phyloP scores from a whole-genome alignment of 2,113 vertebrate genomes.

The Procavia capensis region DNA sequence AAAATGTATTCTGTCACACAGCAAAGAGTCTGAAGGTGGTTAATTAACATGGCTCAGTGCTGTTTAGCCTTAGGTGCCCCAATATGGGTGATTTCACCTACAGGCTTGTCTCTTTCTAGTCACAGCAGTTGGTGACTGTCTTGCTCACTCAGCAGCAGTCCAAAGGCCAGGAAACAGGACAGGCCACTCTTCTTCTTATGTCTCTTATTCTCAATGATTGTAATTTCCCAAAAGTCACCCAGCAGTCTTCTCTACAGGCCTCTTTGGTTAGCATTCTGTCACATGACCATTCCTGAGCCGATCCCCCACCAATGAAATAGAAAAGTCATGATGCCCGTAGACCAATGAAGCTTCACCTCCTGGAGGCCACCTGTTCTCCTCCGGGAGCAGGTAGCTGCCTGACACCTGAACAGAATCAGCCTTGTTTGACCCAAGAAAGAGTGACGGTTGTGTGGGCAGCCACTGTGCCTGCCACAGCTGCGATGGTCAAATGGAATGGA shows the following conservation, averaged over 20 bases:
- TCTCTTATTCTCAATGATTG: background rate
- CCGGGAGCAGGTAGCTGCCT: background rate
- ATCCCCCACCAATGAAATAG: background rate
- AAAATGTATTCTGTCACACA: background rate
- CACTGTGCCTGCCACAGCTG: background rate
- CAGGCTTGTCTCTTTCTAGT: background rate
- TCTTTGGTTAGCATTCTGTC: conserved; percentile 32
- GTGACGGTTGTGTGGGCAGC: too few species aligned
- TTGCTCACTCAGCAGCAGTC: background rate
- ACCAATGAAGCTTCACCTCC: background rate
- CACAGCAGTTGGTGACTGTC: background rate
- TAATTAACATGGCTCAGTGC: background rate
- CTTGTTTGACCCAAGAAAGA: background rate
- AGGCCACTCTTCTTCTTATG: background rate
- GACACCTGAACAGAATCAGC: background rate
- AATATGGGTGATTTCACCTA: background rate
- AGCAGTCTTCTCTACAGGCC: background rate
- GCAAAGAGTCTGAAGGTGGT: background rate
- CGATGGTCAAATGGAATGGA: background rate
- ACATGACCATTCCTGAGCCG: conserved; percentile 10
- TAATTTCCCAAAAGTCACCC: background rate
- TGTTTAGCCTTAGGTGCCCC: background rate
- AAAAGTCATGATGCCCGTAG: background rate
- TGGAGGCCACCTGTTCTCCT: background rate
- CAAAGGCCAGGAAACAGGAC: background rate